Percentiles rank a stretch among this genome's conserved stretches.
Evolutionary conservation across 2,113 vertebrate genomes (phyloP).

Genomic region (Sceloporus tristichus): DNA sequence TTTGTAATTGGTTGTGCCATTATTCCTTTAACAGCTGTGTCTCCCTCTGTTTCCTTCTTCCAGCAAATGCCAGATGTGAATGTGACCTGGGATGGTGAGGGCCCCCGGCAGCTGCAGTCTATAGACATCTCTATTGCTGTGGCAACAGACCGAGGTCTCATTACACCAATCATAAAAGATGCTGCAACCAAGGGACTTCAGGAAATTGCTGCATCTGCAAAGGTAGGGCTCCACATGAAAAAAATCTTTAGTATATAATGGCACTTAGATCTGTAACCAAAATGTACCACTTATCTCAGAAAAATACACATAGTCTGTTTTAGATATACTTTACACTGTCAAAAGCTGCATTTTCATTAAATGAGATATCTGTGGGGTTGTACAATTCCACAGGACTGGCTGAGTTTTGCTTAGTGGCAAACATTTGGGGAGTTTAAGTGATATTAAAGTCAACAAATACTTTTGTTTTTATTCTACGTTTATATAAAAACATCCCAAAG

Average conservation of each 20-base stretch:
- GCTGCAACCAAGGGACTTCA: conserved; percentile 89
- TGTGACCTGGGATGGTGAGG: conserved; percentile 89
- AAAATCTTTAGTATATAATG: conserved; percentile 24
- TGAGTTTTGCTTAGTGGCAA: background rate
- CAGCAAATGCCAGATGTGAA: conserved; percentile 97
- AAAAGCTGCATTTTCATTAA: conserved; percentile 8
- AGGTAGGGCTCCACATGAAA: conserved; percentile 77
- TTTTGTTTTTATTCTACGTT: background rate
- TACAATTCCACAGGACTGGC: conserved; percentile 8
- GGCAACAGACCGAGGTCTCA: conserved; percentile 92
- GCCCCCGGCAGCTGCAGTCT: conserved; percentile 83
- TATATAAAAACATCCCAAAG: background rate
- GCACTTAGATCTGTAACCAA: conserved; percentile 1
- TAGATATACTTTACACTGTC: conserved; percentile 32
- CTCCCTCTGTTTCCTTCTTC: conserved; percentile 28
- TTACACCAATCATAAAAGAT: conserved; percentile 94
- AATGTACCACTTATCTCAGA: conserved; percentile 14
- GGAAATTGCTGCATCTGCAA: conserved; percentile 90
- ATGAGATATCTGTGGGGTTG: conserved; percentile 7
- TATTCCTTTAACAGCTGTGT: conserved; percentile 49
- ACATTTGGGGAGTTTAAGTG: conserved; percentile 18
- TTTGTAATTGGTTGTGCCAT: conserved; percentile 33
- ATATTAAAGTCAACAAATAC: conserved; percentile 13
- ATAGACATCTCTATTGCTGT: conserved; percentile 95
- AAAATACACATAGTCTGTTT: conserved; percentile 4